Conservation (phyloP, 2,113 vertebrate genomes). For the Raja brachyura region DNA sequence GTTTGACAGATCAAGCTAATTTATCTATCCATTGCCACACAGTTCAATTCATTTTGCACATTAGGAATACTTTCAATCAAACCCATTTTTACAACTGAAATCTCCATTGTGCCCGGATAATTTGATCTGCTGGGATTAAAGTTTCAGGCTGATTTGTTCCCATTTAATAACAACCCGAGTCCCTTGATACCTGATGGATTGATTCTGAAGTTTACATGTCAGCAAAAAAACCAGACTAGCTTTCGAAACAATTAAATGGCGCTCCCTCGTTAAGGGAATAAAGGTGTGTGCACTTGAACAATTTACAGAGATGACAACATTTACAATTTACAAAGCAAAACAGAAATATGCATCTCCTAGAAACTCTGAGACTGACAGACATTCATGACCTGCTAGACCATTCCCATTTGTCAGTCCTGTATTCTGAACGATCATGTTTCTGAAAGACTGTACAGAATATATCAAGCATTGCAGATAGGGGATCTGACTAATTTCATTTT, state of each 20-base stretch:
- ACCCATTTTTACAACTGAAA: not conserved
- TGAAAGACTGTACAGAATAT: not conserved
- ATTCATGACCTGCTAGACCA: not conserved
- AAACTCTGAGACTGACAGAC: not conserved
- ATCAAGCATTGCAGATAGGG: not conserved
- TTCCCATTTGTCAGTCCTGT: not conserved
- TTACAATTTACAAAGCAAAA: not conserved
- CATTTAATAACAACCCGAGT: not conserved
- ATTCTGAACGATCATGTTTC: not conserved
- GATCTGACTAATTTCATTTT: not conserved
- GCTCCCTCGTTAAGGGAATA: not conserved
- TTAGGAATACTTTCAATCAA: not conserved
- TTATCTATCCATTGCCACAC: not conserved
- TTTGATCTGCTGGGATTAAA: not conserved
- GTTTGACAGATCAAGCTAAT: not conserved
- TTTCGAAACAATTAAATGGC: not conserved
- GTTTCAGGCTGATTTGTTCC: not conserved
- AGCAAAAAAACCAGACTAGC: not conserved
- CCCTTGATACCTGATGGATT: not conserved
- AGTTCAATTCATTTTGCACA: not conserved
- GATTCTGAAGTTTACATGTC: not conserved
- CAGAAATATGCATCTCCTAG: not conserved
- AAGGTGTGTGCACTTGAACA: not conserved
- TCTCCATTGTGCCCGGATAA: not conserved
- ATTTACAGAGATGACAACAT: not conserved